phyloP scores from a whole-genome alignment of 2,888 invertebrate species.

The Dascillus cervinus region DNA sequence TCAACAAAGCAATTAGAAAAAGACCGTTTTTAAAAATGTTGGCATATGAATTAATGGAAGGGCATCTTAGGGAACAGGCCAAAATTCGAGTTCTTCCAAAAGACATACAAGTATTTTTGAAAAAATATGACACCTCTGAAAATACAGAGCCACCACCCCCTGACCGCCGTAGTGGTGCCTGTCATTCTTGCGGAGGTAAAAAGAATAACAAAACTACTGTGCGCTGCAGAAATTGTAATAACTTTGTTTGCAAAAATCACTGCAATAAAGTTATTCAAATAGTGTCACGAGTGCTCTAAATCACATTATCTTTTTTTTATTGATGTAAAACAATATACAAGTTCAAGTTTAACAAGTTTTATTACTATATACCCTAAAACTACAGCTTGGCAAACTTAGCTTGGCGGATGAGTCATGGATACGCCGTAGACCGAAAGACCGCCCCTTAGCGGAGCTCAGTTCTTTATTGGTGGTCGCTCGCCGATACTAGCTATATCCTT shows the following conservation, averaged over 20 bases:
- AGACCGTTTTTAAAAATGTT: conserved; percentile 3
- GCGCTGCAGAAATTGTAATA: not conserved
- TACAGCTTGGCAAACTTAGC: too few relatives aligned
- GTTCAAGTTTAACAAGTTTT: too few relatives aligned
- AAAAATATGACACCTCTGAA: conserved; percentile 1
- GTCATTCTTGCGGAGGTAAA: conserved; percentile 1
- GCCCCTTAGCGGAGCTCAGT: too few relatives aligned
- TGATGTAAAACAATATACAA: too few relatives aligned
- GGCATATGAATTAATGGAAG: conserved; percentile 1
- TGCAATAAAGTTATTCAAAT: too few relatives aligned
- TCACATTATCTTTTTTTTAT: too few relatives aligned
- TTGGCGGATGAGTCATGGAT: too few relatives aligned
- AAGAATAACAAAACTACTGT: conserved; percentile 2
- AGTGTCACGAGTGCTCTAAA: too few relatives aligned
- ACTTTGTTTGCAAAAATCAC: conserved; percentile 2
- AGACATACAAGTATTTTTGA: conserved; percentile 3
- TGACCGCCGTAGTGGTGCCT: not conserved
- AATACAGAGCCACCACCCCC: conserved; percentile 1
- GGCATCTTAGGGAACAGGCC: conserved; percentile 1
- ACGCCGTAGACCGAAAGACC: too few relatives aligned
- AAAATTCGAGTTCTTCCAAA: conserved; percentile 1
- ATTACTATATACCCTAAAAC: too few relatives aligned
- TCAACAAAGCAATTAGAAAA: not conserved
- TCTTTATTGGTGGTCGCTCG: too few relatives aligned
- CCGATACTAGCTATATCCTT: too few relatives aligned